phyloP scores from a whole-genome alignment of 2,113 vertebrate species.

The Dromaius novaehollandiae region DNA sequence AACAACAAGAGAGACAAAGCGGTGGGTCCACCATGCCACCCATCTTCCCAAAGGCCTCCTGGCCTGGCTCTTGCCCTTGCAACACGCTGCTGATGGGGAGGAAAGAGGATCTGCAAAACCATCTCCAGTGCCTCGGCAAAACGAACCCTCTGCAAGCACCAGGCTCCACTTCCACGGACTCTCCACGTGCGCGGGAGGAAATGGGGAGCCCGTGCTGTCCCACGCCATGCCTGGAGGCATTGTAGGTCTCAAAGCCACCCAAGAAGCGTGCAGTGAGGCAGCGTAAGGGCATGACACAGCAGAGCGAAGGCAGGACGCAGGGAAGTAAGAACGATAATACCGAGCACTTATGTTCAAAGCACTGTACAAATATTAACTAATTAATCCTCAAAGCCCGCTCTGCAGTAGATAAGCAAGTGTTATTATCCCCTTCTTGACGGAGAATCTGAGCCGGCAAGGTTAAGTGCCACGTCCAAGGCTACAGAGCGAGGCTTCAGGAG shows the following conservation, averaged over 20 bases:
- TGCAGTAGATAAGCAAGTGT: conserved; percentile 69
- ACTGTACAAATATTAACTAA: conserved; percentile 75
- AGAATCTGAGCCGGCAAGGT: conserved; percentile 54
- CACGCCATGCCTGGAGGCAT: neutral
- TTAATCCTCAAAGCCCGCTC: conserved; percentile 71
- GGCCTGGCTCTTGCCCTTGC: neutral
- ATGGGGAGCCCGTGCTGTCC: neutral
- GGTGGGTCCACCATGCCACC: no score
- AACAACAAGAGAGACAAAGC: neutral
- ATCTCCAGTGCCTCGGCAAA: neutral
- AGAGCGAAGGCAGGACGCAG: neutral
- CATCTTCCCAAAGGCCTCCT: neutral
- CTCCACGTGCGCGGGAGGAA: neutral
- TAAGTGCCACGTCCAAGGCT: conserved; percentile 49
- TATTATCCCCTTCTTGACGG: conserved; percentile 62
- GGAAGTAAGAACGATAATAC: conserved; percentile 61
- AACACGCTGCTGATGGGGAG: rapidly evolving
- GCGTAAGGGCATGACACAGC: neutral
- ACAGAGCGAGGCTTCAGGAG: neutral
- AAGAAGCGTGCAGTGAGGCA: rapidly evolving
- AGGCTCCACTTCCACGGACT: neutral
- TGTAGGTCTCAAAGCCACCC: neutral
- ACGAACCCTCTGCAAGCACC: neutral
- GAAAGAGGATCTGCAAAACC: neutral
- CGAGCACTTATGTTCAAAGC: conserved; percentile 70